These are phyloP conservation scores for Amphiprion percula DNA, from an alignment of 2,113 vertebrate genomes.

Conservation along the genomic window DNA sequence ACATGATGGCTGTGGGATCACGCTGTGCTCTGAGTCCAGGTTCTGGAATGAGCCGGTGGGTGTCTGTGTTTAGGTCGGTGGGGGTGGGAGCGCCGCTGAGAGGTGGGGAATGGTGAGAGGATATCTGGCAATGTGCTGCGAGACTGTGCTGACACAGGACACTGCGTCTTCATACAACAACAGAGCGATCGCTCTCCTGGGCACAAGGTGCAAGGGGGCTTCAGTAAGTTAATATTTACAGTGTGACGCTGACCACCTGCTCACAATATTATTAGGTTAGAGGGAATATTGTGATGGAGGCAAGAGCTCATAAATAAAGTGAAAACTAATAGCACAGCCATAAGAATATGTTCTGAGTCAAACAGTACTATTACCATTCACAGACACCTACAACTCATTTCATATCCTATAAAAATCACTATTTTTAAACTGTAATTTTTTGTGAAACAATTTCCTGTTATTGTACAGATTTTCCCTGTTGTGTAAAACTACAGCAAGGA, in stretches of 20 bases:
- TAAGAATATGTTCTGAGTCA: not conserved
- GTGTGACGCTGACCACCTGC: not conserved
- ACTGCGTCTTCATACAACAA: constrained; percentile 65
- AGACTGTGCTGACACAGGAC: constrained; percentile 71
- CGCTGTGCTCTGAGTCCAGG: constrained; percentile 32
- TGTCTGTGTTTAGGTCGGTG: constrained; percentile 33
- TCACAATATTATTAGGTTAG: not conserved
- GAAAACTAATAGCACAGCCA: not conserved
- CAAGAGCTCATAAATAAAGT: not conserved
- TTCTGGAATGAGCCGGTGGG: constrained; percentile 43
- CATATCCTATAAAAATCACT: too few species aligned
- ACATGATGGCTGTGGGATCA: constrained; percentile 49
- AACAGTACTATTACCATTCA: not conserved
- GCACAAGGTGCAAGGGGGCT: constrained; percentile 16
- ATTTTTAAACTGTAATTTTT: too few species aligned
- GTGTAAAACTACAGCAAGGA: too few species aligned
- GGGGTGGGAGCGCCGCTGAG: constrained; percentile 47
- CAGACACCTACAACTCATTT: constrained; percentile 1
- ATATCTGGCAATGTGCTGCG: constrained; percentile 73
- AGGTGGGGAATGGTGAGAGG: constrained; percentile 60
- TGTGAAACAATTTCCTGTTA: too few species aligned
- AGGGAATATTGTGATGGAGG: not conserved
- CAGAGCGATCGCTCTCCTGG: constrained; percentile 39
- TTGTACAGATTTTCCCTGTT: too few species aligned
- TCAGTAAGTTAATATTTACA: constrained; percentile 29